phyloP scores from a whole-genome alignment of 2,888 invertebrate genomes.

The Thyatira batis region DNA sequence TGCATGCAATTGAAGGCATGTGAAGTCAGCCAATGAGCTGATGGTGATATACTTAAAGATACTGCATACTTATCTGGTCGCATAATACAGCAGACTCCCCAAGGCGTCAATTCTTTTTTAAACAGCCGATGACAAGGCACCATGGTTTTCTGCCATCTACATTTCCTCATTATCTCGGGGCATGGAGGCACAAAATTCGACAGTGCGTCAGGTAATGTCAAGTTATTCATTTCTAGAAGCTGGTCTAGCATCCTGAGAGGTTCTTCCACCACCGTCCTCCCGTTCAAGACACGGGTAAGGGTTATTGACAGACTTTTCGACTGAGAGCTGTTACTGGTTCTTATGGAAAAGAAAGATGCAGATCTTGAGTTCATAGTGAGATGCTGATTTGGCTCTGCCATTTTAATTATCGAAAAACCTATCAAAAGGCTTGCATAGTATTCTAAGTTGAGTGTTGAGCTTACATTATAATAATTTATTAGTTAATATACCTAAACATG shows the following conservation, averaged over 20 bases:
- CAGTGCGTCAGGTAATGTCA: slow-evolving; percentile 47
- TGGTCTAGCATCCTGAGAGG: slow-evolving; percentile 43
- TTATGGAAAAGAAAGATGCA: no score
- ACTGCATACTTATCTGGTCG: slow-evolving; percentile 43
- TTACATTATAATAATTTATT: no score
- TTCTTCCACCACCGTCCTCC: slow-evolving; percentile 29
- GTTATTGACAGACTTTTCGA: slow-evolving; percentile 32
- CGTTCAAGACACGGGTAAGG: slow-evolving; percentile 40
- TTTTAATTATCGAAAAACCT: no score
- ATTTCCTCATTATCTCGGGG: slow-evolving; percentile 36
- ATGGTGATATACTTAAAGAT: not conserved
- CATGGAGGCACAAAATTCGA: slow-evolving; percentile 47
- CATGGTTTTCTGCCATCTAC: slow-evolving; percentile 47
- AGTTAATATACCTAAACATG: no score
- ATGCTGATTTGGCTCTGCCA: no score
- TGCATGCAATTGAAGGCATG: no score
- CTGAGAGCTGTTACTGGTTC: slow-evolving; percentile 16
- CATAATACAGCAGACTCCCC: slow-evolving; percentile 63
- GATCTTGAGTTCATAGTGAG: not conserved
- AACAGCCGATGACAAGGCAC: slow-evolving; percentile 54
- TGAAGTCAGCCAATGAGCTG: no score
- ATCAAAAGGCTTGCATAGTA: no score
- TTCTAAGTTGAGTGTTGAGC: no score
- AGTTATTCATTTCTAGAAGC: slow-evolving; percentile 37
- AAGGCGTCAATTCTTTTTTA: slow-evolving; percentile 44